Evolutionary conservation across 2,797 vertebrate species (phyloP).

Genomic region (Arctocebus calabarensis): DNA sequence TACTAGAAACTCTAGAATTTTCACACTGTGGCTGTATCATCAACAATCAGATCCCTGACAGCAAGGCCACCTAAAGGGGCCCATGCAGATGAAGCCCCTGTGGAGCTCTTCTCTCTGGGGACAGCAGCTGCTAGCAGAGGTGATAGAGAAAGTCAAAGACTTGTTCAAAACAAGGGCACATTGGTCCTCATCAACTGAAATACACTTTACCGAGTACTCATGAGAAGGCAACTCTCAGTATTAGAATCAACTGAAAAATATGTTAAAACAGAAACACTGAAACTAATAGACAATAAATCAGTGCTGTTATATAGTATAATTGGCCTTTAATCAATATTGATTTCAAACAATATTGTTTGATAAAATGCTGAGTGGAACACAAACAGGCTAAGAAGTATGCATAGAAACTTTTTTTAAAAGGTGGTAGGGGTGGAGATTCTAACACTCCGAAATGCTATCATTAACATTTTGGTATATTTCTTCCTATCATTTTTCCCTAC

Average conservation of each 20-base stretch:
- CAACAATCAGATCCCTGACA: neutral
- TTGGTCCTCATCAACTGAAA: neutral
- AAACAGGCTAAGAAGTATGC: constrained; percentile 40
- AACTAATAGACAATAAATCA: neutral
- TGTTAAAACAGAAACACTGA: neutral
- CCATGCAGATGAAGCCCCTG: neutral
- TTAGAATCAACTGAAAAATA: neutral
- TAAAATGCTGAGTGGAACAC: constrained; percentile 25
- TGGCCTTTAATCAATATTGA: constrained; percentile 33
- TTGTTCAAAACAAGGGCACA: neutral
- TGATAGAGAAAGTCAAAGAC: neutral
- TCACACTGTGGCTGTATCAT: neutral
- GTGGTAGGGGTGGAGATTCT: neutral
- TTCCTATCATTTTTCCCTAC: neutral
- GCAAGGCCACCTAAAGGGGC: neutral
- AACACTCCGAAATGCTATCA: neutral
- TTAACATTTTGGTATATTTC: constrained; percentile 22
- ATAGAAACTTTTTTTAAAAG: neutral
- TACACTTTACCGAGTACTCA: neutral
- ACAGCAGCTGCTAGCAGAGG: neutral
- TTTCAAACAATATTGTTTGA: constrained; percentile 36
- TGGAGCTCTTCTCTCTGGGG: neutral
- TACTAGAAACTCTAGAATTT: neutral
- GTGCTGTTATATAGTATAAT: neutral
- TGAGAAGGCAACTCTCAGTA: neutral